Conservation (phyloP, 2,797 vertebrate genomes). For the Rhyacichthys aspro region DNA sequence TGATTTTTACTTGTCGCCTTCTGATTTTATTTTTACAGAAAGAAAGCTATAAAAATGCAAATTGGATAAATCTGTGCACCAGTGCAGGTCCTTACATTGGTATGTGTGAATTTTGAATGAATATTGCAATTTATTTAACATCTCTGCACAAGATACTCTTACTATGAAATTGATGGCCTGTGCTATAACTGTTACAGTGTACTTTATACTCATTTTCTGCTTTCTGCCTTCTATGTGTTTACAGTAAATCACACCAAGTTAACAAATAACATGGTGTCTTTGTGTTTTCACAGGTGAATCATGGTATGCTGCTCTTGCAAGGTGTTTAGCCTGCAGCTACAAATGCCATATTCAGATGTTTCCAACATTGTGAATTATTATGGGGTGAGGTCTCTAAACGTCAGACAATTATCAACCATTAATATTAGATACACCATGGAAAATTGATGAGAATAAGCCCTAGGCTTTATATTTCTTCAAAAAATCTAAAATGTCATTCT, state of each 20-base stretch:
- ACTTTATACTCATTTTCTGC: not conserved
- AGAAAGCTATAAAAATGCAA: not conserved
- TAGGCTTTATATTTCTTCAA: not conserved
- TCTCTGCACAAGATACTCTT: not conserved
- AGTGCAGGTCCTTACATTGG: not conserved
- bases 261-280: slow-evolving; percentile 14
- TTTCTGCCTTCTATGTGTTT: slow-evolving; percentile 8
- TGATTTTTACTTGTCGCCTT: not conserved
- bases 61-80: not conserved
- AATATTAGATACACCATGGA: slow-evolving; percentile 9
- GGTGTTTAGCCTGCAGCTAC: slow-evolving; percentile 48
- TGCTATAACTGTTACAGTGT: not conserved
- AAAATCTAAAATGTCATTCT: slow-evolving; percentile 11
- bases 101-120: not conserved
- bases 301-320: slow-evolving; percentile 22
- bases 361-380: slow-evolving; percentile 14
- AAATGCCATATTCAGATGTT: slow-evolving; percentile 3
- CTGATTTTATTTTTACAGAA: not conserved
- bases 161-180: not conserved
- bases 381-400: slow-evolving; percentile 3
- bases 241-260: slow-evolving; percentile 18
- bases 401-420: slow-evolving; percentile 7
- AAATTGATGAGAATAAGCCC: not conserved
- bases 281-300: slow-evolving; percentile 51
- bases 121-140: not conserved